Percentiles rank a stretch among this genome's conserved stretches.
Conservation (phyloP, 1,140 invertebrate species). For the Nixonia krombeini region DNA sequence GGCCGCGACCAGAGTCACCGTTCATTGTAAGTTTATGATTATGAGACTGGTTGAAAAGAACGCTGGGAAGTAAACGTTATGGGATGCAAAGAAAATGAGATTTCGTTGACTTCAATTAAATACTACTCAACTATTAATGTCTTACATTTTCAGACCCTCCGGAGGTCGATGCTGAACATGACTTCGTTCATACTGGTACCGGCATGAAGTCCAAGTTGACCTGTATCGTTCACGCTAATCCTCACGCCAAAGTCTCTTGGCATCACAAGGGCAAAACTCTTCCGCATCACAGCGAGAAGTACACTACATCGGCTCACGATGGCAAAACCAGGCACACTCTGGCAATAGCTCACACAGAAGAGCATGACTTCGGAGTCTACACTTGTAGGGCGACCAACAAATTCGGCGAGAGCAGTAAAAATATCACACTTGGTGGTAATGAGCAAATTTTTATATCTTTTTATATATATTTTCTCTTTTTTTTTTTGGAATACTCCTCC, state of each 20-base stretch:
- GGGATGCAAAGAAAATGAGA: too few relatives aligned
- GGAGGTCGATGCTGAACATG: conserved; percentile 65
- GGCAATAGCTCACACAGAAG: conserved; percentile 47
- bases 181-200: conserved; percentile 67
- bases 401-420: conserved; percentile 37
- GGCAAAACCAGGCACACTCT: conserved; percentile 49
- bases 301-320: conserved; percentile 1
- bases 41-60: too few relatives aligned
- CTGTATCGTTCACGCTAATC: conserved; percentile 72
- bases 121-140: too few relatives aligned
- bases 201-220: conserved; percentile 68
- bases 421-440: conserved; percentile 56
- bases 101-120: background rate
- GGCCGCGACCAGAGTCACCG: conserved; percentile 43
- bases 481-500: too few relatives aligned
- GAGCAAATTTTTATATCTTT: conserved; percentile 3
- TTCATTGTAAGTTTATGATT: conserved; percentile 58
- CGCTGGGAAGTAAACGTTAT: too few relatives aligned
- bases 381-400: conserved; percentile 55
- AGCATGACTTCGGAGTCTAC: conserved; percentile 58
- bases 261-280: conserved; percentile 40
- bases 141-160: conserved; percentile 69
- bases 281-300: conserved; percentile 23
- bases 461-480: background rate
- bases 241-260: conserved; percentile 62